Percentiles rank a stretch among this genome's conserved stretches.
These are phyloP conservation scores for Calameuta pallipes DNA, from an alignment of 2,888 invertebrate species.

Conservation along the genomic window DNA sequence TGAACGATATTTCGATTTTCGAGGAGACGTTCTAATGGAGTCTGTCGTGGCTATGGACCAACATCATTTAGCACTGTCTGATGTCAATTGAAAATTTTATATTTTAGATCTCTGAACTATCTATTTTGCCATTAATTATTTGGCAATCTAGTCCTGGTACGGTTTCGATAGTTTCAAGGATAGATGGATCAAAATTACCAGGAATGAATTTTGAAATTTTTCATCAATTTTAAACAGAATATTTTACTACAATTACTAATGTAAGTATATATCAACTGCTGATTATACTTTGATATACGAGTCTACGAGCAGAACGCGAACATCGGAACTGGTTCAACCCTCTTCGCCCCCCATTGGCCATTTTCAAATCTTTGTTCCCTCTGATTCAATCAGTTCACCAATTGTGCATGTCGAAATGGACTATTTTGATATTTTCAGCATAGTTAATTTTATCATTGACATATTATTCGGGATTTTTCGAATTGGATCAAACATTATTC, in stretches of 20 bases:
- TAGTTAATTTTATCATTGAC: not conserved
- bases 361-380: not conserved
- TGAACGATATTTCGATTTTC: conserved; percentile 2
- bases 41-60: conserved; percentile 34
- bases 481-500: not conserved
- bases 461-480: not conserved
- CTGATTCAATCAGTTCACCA: not conserved
- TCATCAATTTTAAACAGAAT: not conserved
- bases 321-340: not conserved
- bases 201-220: not conserved
- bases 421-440: not conserved
- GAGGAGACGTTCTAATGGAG: conserved; percentile 42
- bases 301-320: not conserved
- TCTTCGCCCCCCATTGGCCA: not conserved
- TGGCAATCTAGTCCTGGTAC: not conserved
- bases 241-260: not conserved
- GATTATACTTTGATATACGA: not conserved
- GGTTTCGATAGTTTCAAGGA: not conserved
- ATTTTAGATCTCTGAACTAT: not conserved
- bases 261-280: not conserved
- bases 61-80: conserved; percentile 36
- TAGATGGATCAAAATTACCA: not conserved
- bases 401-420: not conserved
- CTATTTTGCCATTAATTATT: not conserved
- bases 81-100: conserved; percentile 29